Evolutionary conservation across 2,113 vertebrate species (phyloP).

Genomic region (Peromyscus leucopus): DNA sequence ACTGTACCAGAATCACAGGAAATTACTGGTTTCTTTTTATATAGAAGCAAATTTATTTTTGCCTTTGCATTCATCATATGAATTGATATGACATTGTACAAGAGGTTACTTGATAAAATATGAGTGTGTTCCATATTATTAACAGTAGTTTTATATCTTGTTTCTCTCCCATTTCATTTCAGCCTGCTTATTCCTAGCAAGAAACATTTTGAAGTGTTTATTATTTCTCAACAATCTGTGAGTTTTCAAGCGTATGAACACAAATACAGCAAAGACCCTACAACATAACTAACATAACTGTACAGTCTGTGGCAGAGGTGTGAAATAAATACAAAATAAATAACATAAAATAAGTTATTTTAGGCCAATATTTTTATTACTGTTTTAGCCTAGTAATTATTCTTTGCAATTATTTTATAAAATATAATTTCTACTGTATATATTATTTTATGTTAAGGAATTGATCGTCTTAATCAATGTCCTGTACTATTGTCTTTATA

Average conservation of each 20-base stretch:
- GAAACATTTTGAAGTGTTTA: background rate
- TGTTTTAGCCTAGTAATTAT: background rate
- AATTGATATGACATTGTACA: background rate
- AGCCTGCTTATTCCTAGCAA: background rate
- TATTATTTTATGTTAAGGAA: background rate
- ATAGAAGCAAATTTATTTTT: background rate
- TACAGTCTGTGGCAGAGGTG: accelerated
- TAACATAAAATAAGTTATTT: background rate
- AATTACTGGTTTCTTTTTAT: background rate
- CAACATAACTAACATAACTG: background rate
- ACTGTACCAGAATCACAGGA: background rate
- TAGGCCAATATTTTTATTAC: background rate
- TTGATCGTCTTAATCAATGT: background rate
- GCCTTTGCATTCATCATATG: background rate
- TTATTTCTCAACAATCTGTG: background rate
- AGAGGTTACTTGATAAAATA: background rate
- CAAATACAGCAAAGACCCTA: background rate
- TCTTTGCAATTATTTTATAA: background rate
- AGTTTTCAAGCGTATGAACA: background rate
- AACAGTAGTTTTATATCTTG: background rate
- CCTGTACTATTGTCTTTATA: background rate
- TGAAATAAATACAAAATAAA: background rate
- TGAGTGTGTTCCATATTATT: background rate
- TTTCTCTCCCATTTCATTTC: background rate
- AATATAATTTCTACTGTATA: background rate